Percentiles rank a stretch among this genome's conserved stretches.
These are phyloP conservation scores for Eclectus roratus DNA, from an alignment of 2,113 vertebrate genomes.

Conservation along the genomic window DNA sequence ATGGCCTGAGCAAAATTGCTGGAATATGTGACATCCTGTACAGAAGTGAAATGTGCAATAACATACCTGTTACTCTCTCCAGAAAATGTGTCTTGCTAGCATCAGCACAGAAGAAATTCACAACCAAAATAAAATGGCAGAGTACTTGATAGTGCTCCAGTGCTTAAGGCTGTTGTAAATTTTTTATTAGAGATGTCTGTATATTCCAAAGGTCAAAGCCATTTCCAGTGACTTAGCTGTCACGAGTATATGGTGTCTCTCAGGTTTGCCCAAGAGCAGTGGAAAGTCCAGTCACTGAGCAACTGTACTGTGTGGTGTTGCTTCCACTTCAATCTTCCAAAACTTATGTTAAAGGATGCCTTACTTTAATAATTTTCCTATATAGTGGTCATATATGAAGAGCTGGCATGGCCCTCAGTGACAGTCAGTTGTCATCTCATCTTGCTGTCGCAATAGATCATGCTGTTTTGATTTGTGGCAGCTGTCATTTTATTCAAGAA, in stretches of 20 bases:
- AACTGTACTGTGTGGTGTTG: not conserved
- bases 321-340: not conserved
- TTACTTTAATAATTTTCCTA: not conserved
- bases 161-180: not conserved
- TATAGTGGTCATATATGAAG: not conserved
- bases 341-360: not conserved
- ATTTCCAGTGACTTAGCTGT: not conserved
- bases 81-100: not conserved
- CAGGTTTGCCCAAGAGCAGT: not conserved
- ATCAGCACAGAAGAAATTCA: not conserved
- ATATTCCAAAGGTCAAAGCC: not conserved
- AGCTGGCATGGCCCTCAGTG: not conserved
- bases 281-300: not conserved
- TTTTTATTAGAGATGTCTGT: not conserved
- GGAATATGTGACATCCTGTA: not conserved
- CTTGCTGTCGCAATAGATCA: not conserved
- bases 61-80: not conserved
- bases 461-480: not conserved
- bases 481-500: not conserved
- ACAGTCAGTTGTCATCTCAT: not conserved
- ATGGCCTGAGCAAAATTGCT: not conserved
- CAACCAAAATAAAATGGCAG: not conserved
- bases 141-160: not conserved
- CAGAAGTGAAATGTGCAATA: not conserved
- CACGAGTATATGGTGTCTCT: rapidly evolving